phyloP scores from a whole-genome alignment of 2,113 vertebrate species.

The Irena cyanogastra region DNA sequence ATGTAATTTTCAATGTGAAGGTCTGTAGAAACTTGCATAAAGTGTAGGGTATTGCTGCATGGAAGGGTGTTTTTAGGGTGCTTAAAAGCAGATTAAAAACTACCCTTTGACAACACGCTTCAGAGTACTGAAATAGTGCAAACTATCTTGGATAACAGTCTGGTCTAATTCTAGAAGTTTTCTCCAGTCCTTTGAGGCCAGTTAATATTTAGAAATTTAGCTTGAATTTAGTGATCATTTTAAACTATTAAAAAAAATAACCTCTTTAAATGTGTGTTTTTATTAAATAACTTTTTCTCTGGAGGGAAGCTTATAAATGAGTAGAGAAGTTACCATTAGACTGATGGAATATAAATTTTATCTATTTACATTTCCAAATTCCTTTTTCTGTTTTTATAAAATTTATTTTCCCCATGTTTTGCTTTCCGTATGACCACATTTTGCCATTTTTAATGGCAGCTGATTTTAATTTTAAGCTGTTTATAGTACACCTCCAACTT shows the following conservation, averaged over 20 bases:
- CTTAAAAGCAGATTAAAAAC: neutral
- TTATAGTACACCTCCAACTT: neutral
- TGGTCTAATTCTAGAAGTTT: neutral
- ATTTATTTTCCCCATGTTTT: neutral
- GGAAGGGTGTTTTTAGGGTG: neutral
- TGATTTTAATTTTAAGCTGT: neutral
- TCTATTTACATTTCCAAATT: neutral
- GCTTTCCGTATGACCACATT: neutral
- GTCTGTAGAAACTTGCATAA: neutral
- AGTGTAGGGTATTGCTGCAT: accelerated
- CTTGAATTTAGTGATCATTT: neutral
- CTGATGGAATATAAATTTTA: neutral
- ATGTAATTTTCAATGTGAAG: neutral
- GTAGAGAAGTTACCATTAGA: neutral
- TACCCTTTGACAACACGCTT: neutral
- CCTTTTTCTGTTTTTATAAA: neutral
- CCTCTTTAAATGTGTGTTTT: neutral
- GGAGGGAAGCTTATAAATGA: neutral
- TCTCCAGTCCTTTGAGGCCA: neutral
- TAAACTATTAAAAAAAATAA: neutral
- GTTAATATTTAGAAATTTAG: neutral
- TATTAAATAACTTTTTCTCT: neutral
- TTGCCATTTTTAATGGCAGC: neutral
- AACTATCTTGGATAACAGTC: neutral
- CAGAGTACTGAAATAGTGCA: neutral